Evolutionary conservation across 2,888 invertebrate species (phyloP).

Genomic region (Sarcophaga carnaria): DNA sequence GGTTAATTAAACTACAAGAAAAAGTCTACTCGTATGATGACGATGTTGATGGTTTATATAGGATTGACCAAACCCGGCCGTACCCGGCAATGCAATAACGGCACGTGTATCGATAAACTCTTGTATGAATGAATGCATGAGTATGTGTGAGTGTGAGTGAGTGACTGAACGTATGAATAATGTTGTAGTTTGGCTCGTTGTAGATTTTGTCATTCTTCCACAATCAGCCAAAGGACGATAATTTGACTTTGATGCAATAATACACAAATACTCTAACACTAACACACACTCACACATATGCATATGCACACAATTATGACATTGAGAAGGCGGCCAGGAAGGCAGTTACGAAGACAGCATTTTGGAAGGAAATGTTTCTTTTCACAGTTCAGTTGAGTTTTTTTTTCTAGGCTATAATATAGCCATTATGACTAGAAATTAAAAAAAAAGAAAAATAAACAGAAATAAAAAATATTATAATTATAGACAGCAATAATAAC

Average conservation of each 20-base stretch:
- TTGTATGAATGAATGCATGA: conserved; percentile 10
- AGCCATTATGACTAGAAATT: not conserved
- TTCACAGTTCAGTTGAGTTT: not conserved
- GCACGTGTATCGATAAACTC: conserved; percentile 60
- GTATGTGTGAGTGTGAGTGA: conserved; percentile 17
- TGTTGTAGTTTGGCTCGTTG: not conserved
- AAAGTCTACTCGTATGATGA: conserved; percentile 20
- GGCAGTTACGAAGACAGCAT: not conserved
- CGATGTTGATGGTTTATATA: conserved; percentile 6
- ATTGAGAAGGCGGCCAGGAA: conserved; percentile 22
- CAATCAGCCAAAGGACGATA: conserved; percentile 18
- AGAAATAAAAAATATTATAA: not conserved
- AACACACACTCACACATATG: not conserved
- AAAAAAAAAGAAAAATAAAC: not conserved
- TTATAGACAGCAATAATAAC: not conserved
- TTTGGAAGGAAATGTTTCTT: conserved; percentile 26
- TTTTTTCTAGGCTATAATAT: conserved; percentile 18
- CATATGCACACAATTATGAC: conserved; percentile 5
- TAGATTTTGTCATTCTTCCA: conserved; percentile 20
- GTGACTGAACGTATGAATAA: not conserved
- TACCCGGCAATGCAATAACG: not conserved
- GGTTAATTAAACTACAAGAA: conserved; percentile 61
- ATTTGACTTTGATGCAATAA: conserved; percentile 40
- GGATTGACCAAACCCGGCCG: conserved; percentile 37
- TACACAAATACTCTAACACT: not conserved